Base-by-base conservation (phyloP, 2,113 vertebrate species). In the Numenius arquata region DNA sequence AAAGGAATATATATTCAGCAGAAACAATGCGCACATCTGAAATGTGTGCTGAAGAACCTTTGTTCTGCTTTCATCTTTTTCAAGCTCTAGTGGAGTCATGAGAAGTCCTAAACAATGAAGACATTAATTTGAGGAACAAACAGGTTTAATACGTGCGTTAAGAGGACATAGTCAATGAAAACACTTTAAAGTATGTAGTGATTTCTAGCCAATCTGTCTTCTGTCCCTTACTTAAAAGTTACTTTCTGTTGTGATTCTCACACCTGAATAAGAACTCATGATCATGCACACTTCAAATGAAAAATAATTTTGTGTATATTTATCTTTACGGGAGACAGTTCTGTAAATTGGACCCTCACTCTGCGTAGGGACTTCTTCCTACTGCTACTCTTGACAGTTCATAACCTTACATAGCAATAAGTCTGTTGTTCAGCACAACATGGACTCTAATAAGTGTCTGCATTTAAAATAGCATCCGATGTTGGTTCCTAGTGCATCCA, bases 21-120 rank as follows among this genome's bases (percentile, higher is more conserved):
- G 91, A 92, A 93, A 56, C 77, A 90, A 14, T 91, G 43, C 34
- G 21, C 27, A 12, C 14, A 4, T 96, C 80, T 94, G 66, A 93
- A 90, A 62, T 65, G 65, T 93, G 73, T 72, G 82, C 79, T 94
- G 70, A 94, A 71, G 89, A 76, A 47, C 56, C 65, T 73, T 96
- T 97, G 53, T 96, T 95, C 58, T 88, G 50, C 74, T 82, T 93
- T 90, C 7, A 3, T 81, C 89, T 89, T 52, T 91, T 95, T 91
- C 29, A 85, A 70, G 59, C 67, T 76, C 8, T 70, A 18, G 12
- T 50, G 58, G 19, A 90, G 36, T 78, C 53, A 29, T 41, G 15
- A 63, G 48, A 88, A 88, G 53, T 76, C 62, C 74, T 71, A 55
- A 92, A 53, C 23, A 82, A 74, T 3, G 15, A 76, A 76, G 53